Evolutionary conservation across 2,888 invertebrate genomes (phyloP).

Genomic region (Leptogaster cylindrica): DNA sequence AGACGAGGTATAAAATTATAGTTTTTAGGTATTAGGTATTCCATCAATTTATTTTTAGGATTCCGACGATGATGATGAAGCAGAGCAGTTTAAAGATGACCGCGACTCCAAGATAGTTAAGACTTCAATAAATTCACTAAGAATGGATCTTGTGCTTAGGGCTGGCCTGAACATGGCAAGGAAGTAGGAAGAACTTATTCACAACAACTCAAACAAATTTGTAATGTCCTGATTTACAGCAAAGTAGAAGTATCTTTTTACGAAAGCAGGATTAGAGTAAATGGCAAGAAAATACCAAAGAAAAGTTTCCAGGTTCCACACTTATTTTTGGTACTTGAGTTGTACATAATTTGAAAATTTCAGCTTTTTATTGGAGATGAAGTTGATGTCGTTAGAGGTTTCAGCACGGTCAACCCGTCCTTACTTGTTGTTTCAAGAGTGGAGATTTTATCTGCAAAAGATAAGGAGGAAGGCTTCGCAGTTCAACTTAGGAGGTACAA

Average conservation of each 20-base stretch:
- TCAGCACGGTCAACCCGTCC: constrained; percentile 71
- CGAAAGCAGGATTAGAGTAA: constrained; percentile 79
- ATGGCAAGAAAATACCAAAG: constrained; percentile 77
- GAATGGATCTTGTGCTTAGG: constrained; percentile 75
- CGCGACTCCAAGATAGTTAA: constrained; percentile 72
- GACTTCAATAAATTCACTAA: constrained; percentile 69
- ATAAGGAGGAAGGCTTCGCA: constrained; percentile 66
- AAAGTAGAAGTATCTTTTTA: constrained; percentile 83
- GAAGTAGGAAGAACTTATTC: constrained; percentile 66
- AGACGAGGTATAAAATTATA: background rate
- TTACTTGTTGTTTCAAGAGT: constrained; percentile 74
- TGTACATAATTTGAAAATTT: no score
- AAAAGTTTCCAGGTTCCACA: constrained; percentile 76
- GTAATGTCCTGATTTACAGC: constrained; percentile 60
- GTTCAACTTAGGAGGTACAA: constrained; percentile 73
- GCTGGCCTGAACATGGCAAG: constrained; percentile 73
- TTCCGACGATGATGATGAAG: constrained; percentile 63
- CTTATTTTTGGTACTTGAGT: no score
- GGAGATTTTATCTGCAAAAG: constrained; percentile 66
- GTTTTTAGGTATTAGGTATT: background rate
- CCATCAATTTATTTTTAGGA: constrained; percentile 51
- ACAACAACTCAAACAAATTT: background rate
- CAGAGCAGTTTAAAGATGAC: constrained; percentile 64
- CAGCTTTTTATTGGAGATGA: constrained; percentile 75
- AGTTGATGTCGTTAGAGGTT: constrained; percentile 76